Base-by-base conservation (phyloP, 2,797 vertebrate genomes). In the Lemur catta region DNA sequence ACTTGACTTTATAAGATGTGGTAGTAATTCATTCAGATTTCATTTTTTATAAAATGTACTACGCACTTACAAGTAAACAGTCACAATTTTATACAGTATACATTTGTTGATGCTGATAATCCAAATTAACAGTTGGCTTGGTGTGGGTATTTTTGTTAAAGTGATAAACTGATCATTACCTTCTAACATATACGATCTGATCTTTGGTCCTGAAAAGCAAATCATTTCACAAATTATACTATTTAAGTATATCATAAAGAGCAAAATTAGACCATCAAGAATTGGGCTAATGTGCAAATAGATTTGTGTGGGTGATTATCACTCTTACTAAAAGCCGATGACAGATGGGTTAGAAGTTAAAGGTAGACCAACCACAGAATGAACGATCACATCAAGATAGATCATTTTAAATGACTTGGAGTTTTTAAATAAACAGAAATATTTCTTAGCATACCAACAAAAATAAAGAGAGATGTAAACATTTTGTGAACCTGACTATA, bases 261-360 rank as follows among this genome's bases (percentile, higher is more conserved):
- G 65, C 96, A 98, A 97, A 98, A 98, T 98, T 98, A 98, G 94
- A 93, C 57, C 82, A 93, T 90, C 80, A 96, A 97, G 95, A 95
- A 97, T 92, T 98, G 97, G 93, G 90, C 92, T 95, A 97, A 97
- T 95, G 96, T 97, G 95, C 97, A 98, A 96, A 96, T 97, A 98
- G 97, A 94, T 98, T 95, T 97, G 88, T 97, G 98, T 97, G 97
- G 95, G 94, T 97, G 95, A 98, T 98, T 97, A 97, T 97, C 97
- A 97, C 97, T 98, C 95, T 50, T 93, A 95, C 97, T 94, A 97
- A 97, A 97, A 98, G 80, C 91, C 96, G 79, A 92, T 96, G 95
- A 97, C 88, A 97, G 94, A 97, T 95, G 95, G 97, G 75, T 98
- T 95, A 96, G 93, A 98, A 96, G 94, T 97, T 96, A 96, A 93